Conservation (phyloP, 2,797 vertebrate species). For the Ptychadena robeensis region DNA sequence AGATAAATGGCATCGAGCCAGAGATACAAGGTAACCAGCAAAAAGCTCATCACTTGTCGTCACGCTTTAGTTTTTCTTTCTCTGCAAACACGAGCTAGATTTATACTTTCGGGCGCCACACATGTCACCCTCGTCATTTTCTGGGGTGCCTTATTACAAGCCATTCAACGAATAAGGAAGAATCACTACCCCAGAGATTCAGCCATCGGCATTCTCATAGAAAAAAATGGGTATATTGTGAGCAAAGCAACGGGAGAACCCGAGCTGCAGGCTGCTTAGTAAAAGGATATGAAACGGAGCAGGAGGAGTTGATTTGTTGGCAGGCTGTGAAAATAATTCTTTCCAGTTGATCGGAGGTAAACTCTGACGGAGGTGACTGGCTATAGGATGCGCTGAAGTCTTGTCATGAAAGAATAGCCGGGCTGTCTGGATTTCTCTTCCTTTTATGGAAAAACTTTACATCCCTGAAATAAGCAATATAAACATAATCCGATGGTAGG, state of each 20-base stretch:
- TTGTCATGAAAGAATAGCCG: conserved; percentile 16
- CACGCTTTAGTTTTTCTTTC: conserved; percentile 16
- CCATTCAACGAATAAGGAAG: not conserved
- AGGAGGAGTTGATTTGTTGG: conserved; percentile 44
- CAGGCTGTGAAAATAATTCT: conserved; percentile 46
- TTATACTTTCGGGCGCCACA: not conserved
- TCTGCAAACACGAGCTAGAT: conserved; percentile 27
- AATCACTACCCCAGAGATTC: conserved; percentile 2
- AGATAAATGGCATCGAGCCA: conserved; percentile 38
- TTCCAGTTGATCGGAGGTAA: conserved; percentile 45
- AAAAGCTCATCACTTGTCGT: conserved; percentile 11
- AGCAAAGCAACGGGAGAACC: conserved; percentile 8
- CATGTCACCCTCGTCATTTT: conserved; percentile 42
- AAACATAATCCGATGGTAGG: not conserved
- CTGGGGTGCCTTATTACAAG: conserved; percentile 21
- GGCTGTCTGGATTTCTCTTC: not conserved
- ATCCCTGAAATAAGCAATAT: not conserved
- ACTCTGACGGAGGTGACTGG: conserved; percentile 20
- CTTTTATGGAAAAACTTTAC: conserved; percentile 35
- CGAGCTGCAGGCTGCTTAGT: conserved; percentile 21
- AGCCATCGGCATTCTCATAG: not conserved
- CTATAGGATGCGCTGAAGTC: conserved; percentile 11
- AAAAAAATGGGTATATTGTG: conserved; percentile 12
- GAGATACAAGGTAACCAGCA: conserved; percentile 13
- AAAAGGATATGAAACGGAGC: conserved; percentile 27